Base-by-base conservation (phyloP, 2,113 vertebrate genomes). In the Gasterosteus nipponicus region DNA sequence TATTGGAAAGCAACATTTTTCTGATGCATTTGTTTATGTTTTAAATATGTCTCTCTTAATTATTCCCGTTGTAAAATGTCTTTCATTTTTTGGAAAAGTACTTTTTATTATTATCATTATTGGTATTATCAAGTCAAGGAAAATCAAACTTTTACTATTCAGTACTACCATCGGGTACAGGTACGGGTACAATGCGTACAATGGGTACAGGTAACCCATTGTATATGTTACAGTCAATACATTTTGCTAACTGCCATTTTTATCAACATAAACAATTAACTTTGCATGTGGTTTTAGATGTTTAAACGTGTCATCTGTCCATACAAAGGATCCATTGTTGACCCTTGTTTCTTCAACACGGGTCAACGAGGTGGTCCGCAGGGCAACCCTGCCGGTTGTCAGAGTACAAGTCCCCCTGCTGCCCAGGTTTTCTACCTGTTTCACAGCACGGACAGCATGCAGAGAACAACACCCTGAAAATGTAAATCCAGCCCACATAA, bases 401-500 rank as follows among this genome's bases (percentile, higher is more conserved):
- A 0, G 68, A 54, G 56, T 90, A 89, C 5, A 87, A 61, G 5
- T 67, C 76, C 79, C 83, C 61, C 42, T 66, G 77, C 18, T 62
- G 71, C 49, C 75, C 18, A 0, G 58, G 57, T 18, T 65, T 77
- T 35, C 64, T 75, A 15, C 83, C 78, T 4, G 90, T 64, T 15
- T 72, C 61, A 67, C 83, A 92, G 82, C 89, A 90, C n/a, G 65
- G 80, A 42, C 77, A 77, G 68, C 89, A 94, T 7, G 92, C 90
- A 0, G 51, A 87, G 49, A 91, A 88, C 51, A 94, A 73, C 12
- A 93, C 75, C 16, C 88, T 85, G 63, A 92, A 89, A 51, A 92
- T 87, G 39, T 93, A 93, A 54, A 93, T 63, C 89, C 91, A 90
- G 46, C 91, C 93, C 0, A 92, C 77, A 44, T 88, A 93, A 73